phyloP scores from a whole-genome alignment of 1,140 invertebrate genomes.

The Pseudomyrmex dendroicus region DNA sequence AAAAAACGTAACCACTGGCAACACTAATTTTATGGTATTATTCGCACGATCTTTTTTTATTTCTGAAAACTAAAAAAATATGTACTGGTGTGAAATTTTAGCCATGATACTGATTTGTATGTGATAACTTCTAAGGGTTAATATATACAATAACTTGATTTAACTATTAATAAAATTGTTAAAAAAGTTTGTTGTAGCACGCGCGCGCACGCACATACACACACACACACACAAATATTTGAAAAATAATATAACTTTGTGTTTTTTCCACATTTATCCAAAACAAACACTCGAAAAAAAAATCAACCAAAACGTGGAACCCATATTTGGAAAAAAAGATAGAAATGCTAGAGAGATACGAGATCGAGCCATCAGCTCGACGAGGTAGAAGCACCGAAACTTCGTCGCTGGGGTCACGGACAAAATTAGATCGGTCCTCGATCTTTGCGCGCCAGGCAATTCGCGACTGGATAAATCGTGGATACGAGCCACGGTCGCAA shows the following conservation, averaged over 20 bases:
- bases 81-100: too few species aligned
- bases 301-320: background rate
- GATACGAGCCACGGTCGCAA: slow-evolving; percentile 34
- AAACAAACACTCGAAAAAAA: slow-evolving; percentile 32
- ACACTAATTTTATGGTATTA: too few species aligned
- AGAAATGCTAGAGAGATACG: slow-evolving; percentile 48
- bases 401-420: slow-evolving; percentile 31
- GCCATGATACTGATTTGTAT: too few species aligned
- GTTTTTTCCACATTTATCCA: background rate
- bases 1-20: too few species aligned
- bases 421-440: slow-evolving; percentile 44
- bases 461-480: slow-evolving; percentile 50
- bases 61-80: too few species aligned
- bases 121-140: background rate
- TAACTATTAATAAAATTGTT: background rate
- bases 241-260: slow-evolving; percentile 11
- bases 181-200: background rate
- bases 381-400: slow-evolving; percentile 19
- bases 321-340: background rate
- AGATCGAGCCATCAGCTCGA: slow-evolving; percentile 35
- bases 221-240: background rate
- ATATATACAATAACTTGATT: background rate
- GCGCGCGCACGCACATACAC: too few species aligned
- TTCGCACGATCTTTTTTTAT: too few species aligned
- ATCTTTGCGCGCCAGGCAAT: slow-evolving; percentile 39